Conservation (phyloP, 2,797 vertebrate genomes). For the Molossus alvarezi region DNA sequence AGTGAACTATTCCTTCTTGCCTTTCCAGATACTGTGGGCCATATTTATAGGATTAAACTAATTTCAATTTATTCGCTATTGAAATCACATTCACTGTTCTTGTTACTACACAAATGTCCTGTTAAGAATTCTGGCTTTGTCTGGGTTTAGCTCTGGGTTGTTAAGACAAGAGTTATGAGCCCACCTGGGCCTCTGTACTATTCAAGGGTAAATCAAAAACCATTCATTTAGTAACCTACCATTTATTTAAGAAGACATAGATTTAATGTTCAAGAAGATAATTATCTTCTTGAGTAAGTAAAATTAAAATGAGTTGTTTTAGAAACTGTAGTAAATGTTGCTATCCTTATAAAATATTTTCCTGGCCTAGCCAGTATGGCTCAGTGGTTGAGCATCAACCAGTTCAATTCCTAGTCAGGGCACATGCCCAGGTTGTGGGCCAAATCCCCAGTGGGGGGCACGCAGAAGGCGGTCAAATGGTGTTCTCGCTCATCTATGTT, state of each 20-base stretch:
- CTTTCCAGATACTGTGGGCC: conserved; percentile 17
- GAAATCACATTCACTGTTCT: conserved; percentile 6
- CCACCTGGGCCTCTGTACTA: neutral
- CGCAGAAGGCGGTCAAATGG: no score
- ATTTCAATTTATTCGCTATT: conserved; percentile 63
- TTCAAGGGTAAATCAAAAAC: conserved; percentile 19
- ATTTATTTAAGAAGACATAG: conserved; percentile 9
- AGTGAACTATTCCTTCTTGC: conserved; percentile 15
- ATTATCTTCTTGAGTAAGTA: neutral
- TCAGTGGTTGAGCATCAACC: no score
- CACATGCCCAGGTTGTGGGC: no score
- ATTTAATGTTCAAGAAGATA: conserved; percentile 24
- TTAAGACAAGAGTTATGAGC: conserved; percentile 20
- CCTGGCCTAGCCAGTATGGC: neutral
- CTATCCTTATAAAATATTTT: neutral
- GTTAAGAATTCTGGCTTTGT: conserved; percentile 50
- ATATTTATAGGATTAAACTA: conserved; percentile 40
- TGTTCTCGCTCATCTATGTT: no score
- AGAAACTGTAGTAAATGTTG: neutral
- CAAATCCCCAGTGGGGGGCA: no score
- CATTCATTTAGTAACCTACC: conserved; percentile 26
- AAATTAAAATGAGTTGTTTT: conserved; percentile 9
- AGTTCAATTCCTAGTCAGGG: no score
- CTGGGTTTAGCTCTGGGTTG: neutral
- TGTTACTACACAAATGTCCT: conserved; percentile 28